Evolutionary conservation across 1,140 invertebrate species (phyloP), one percentile per base, ranked within the genome.

Genomic region (Bombus difficillimus): DNA sequence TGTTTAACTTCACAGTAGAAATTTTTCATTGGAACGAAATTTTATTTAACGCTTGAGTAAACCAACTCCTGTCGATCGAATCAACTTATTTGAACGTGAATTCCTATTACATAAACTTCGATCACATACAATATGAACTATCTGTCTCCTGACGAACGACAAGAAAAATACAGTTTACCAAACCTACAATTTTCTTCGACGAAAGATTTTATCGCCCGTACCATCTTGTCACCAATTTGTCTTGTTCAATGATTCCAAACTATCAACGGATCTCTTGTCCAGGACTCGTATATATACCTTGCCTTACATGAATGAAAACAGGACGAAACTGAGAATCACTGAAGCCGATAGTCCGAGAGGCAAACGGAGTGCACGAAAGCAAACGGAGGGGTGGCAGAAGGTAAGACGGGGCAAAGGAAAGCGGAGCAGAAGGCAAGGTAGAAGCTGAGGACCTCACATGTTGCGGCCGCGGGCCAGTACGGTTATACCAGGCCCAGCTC

Each of bases 371-470:
- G 18, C 47, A 18, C 25, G 57, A 57, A 68, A 68, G 66, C 72
- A 69, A 32, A 62, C 62, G 41, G 47, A n/a, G 28, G 71, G 53
- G 4, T 59, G 71, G 57, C 69, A 41, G 64, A 81, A 76, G 66
- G 72, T 57, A 57, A n/a, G 37, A 64, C 72, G 43, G 59, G n/a
- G 25, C 28, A 47, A 62, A 18, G 74, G 39, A 41, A 72, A 37
- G 74, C 34, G 59, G 83, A 74, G 74, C 69, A 53, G 37, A 18
- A 37, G 37, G 57, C 41, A 68, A 80, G 64, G 62, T 68, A 68
- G 80, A 64, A 77, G 62, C 66, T 76, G 64, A 43, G 88, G 92
- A 93, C 92, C 92, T 91, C 92, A 93, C 91, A 92, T 93, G 91
- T 92, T 81, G 92, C 79, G 83, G 91, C 92, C 91, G 87, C 86